Conservation (phyloP, 2,113 vertebrate species). For the Perca schrenkii region DNA sequence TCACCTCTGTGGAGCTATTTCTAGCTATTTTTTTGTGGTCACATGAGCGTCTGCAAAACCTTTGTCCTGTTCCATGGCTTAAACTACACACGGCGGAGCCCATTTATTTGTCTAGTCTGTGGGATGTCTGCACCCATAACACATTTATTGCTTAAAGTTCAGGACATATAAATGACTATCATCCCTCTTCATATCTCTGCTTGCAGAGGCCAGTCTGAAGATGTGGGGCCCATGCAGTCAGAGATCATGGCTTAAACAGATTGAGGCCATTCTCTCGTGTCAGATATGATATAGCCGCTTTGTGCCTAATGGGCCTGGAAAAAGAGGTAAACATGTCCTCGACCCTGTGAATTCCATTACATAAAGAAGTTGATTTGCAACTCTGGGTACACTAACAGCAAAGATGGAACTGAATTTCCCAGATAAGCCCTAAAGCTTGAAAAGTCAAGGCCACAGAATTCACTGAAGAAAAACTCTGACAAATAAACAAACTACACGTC, state of each 20-base stretch:
- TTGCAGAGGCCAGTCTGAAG: conserved; percentile 53
- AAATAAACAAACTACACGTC: conserved; percentile 58
- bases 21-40: conserved; percentile 26
- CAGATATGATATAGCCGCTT: conserved; percentile 81
- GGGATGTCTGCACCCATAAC: conserved; percentile 74
- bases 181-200: conserved; percentile 64
- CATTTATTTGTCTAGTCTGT: conserved; percentile 67
- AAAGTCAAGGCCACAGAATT: conserved; percentile 43
- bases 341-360: conserved; percentile 82
- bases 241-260: conserved; percentile 83
- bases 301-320: conserved; percentile 81
- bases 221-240: conserved; percentile 67
- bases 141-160: conserved; percentile 73
- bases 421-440: conserved; percentile 56
- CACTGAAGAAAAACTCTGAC: conserved; percentile 24
- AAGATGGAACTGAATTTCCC: conserved; percentile 56
- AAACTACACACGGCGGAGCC: conserved; percentile 63
- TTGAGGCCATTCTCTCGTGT: conserved; percentile 76
- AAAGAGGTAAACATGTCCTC: conserved; percentile 82
- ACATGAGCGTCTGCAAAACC: conserved; percentile 36
- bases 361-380: conserved; percentile 79
- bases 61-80: conserved; percentile 32
- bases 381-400: conserved; percentile 50
- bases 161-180: conserved; percentile 66
- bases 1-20: conserved; percentile 37